Percentiles rank a stretch among this genome's conserved stretches.
Conservation (phyloP, 2,888 invertebrate species). For the Onthophagus sagittarius region DNA sequence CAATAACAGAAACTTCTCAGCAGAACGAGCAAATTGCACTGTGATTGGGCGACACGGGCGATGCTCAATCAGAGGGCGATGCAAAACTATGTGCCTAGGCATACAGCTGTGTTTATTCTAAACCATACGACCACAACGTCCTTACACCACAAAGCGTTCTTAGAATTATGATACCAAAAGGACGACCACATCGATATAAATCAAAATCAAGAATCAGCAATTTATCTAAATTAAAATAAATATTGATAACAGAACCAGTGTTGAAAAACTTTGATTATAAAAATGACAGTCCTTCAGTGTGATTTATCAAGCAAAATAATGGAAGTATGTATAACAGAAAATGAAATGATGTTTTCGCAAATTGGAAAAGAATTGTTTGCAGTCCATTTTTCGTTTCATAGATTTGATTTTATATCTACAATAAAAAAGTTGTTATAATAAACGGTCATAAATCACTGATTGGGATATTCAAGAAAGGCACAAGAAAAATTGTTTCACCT, state of each 20-base stretch:
- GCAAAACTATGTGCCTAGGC: too few species aligned
- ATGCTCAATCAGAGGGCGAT: too few species aligned
- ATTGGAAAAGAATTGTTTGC: constrained; percentile 21
- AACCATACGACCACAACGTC: too few species aligned
- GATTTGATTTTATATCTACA: constrained; percentile 10
- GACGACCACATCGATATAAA: too few species aligned
- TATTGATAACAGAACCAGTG: constrained; percentile 30
- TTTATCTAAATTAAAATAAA: constrained; percentile 25
- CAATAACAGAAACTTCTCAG: too few species aligned
- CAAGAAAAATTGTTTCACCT: neutral
- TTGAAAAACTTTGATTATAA: constrained; percentile 32
- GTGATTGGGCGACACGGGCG: too few species aligned
- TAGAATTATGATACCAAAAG: too few species aligned
- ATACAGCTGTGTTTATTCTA: too few species aligned
- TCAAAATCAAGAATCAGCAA: constrained; percentile 7
- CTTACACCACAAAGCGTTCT: too few species aligned
- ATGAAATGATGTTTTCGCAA: constrained; percentile 11
- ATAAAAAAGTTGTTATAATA: too few species aligned
- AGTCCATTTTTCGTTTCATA: constrained; percentile 14
- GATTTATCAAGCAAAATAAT: too few species aligned
- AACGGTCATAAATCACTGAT: neutral
- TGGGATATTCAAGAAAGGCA: neutral
- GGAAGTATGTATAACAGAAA: constrained; percentile 31
- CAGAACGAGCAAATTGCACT: too few species aligned
- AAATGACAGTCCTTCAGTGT: constrained; percentile 33